These are phyloP conservation scores for Apocheima hispidaria DNA, from an alignment of 2,888 invertebrate genomes.

Conservation along the genomic window DNA sequence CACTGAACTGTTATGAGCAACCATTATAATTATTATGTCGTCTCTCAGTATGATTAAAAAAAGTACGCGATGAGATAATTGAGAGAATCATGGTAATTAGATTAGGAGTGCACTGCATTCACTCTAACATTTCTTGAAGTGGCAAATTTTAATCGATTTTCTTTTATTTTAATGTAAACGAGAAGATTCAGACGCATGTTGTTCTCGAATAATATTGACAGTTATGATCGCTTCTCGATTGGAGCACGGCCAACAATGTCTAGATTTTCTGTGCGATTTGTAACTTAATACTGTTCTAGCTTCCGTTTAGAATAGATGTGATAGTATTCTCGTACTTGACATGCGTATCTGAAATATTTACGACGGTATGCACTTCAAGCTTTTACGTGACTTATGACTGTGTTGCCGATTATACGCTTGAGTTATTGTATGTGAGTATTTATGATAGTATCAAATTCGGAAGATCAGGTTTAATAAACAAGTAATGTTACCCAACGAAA, in stretches of 20 bases:
- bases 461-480: neutral
- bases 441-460: slow-evolving; percentile 40
- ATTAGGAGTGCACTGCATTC: slow-evolving; percentile 66
- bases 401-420: slow-evolving; percentile 46
- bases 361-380: slow-evolving; percentile 69
- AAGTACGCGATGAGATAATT: slow-evolving; percentile 75
- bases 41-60: no score
- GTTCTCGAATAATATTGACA: slow-evolving; percentile 83
- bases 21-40: no score
- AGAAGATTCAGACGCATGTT: slow-evolving; percentile 73
- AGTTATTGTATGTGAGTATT: slow-evolving; percentile 50
- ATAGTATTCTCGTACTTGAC: slow-evolving; percentile 75
- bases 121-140: no score
- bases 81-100: slow-evolving; percentile 77
- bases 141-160: slow-evolving; percentile 48
- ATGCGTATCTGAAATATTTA: slow-evolving; percentile 76
- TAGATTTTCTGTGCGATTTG: slow-evolving; percentile 82
- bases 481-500: neutral
- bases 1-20: no score
- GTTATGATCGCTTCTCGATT: slow-evolving; percentile 84
- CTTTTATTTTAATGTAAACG: slow-evolving; percentile 54
- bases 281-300: slow-evolving; percentile 73
- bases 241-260: slow-evolving; percentile 80
- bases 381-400: slow-evolving; percentile 56
- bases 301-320: slow-evolving; percentile 83